Base-by-base conservation (phyloP, 2,888 invertebrate species). In the Nomada fucata region DNA sequence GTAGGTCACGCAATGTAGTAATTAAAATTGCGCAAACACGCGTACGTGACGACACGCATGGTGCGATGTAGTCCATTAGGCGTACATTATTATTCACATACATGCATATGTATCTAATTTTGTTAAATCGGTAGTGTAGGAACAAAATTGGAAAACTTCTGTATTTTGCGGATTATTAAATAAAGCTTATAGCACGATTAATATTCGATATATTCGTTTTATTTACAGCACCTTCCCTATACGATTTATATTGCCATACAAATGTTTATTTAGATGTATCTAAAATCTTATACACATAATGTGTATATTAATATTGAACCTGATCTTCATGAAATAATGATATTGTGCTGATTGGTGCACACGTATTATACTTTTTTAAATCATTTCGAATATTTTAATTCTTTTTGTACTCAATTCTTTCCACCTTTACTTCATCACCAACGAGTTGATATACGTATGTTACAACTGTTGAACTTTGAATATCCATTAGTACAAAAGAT, bases 401-500 rank as follows among this genome's bases (percentile, higher is more conserved):
- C 92, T 99, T 99, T 94, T 98, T 98, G 94, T 98, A 99, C 94
- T 99, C 99, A 91, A 99, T 99, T 94, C 99, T 96, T 93, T 99
- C 99, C 2, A 99, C 99, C 95, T 99, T 99, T n/a, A 99, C 99
- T 93, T 99, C 99, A 90, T 99, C 99, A 3, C 98, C 98, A 63
- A 99, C 96, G 68, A 99, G 95, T 93, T 99, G 99, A 94, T 99
- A 99, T 2, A 99, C 98, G 92, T 99, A 99, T 0, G 99, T 99
- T 13, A 99, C 98, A 26, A 99, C 99, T 2, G 98, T 98, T 0
- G 98, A 97, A 91, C 98, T 98, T 94, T 99, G 99, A 88, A 99
- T 99, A 94, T 99, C 99, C 97, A 99, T 98, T 74, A 99, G 95
- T 1, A 99, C 99, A 94, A 99, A 99, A 0, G 99, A 99, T 67